Base-by-base conservation (phyloP, 2,888 invertebrate species). In the Petrolisthes manimaculis region DNA sequence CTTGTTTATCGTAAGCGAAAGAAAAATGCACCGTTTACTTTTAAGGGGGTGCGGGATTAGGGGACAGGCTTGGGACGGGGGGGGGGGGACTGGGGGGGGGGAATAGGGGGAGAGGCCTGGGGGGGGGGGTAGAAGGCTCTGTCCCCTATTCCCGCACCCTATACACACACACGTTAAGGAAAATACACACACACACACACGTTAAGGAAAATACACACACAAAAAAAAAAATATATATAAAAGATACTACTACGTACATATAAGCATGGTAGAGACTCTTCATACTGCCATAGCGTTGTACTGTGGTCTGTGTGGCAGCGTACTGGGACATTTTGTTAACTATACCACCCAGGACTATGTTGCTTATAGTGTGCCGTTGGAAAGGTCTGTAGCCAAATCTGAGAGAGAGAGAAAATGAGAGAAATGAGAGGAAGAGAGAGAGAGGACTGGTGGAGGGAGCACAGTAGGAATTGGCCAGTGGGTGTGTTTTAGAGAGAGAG, bases 361-460 rank as follows among this genome's bases (percentile, higher is more conserved):
- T 79, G 53, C 24, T 8, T 2, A 85, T 79, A 0, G 85, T 85
- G 85, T 85, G 85, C 0, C 85, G 67, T 37, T 85, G 69, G 9
- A 79, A 69, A 53, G 85, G 79, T 18, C 18, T 24, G 14, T 61
- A 69, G 5, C 51, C 54, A 54, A 54, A 85, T 53, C 85, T 84
- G 14, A 67, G 53, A 18, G 37, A 81, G 9, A 55, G 5, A 80
- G 21, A 37, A n/a, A 24, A 75, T 4, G 24, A 8, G n/a, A n/a
- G n/a, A n/a, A n/a, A n/a, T n/a, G n/a, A n/a, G n/a, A n/a, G 61
- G 61, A 61, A 14, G 14, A 61, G 61, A 61, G 61, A 61, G 61
- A 61, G 61, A 61, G 14, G 8, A 61, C 8, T 67, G 67, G 67
- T 18, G 18, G 18, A 67, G 67, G 18, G 67, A 67, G 1, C 12